A percentile compares a stretch with the other conserved stretches of the same genome.
Conservation (phyloP, 2,888 invertebrate genomes). For the Idaea biselata region DNA sequence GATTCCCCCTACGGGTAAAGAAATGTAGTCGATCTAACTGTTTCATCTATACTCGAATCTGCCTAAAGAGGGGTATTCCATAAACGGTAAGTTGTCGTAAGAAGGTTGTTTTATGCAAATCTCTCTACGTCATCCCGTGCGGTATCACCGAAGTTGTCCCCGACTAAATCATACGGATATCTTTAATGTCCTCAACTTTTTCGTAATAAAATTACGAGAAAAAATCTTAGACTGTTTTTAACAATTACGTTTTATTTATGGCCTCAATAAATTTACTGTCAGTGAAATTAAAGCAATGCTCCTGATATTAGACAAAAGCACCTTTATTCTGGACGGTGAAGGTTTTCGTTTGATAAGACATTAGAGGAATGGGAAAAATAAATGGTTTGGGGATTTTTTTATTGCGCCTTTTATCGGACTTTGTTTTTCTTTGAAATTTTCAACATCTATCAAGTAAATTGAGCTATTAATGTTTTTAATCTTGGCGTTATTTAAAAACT, state of each 20-base stretch:
- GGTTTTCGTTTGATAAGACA: constrained; percentile 34
- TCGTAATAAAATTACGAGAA: constrained; percentile 70
- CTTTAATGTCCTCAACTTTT: constrained; percentile 64
- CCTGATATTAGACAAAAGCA: constrained; percentile 52
- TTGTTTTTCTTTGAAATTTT: constrained; percentile 11
- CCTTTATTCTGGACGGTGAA: constrained; percentile 53
- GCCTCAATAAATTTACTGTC: constrained; percentile 68
- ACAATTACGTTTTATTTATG: constrained; percentile 74
- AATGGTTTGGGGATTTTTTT: constrained; percentile 22
- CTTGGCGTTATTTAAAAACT: not conserved
- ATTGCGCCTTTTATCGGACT: constrained; percentile 21
- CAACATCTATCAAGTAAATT: constrained; percentile 7
- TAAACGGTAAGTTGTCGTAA: not conserved
- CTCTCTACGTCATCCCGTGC: constrained; percentile 54
- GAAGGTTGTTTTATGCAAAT: constrained; percentile 1
- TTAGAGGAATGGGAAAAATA: constrained; percentile 27
- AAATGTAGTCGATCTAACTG: not conserved
- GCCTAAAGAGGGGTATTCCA: not conserved
- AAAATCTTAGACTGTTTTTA: constrained; percentile 66
- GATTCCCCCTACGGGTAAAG: too few relatives aligned
- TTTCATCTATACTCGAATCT: not conserved
- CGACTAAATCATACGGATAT: constrained; percentile 54
- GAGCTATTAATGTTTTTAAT: constrained; percentile 5
- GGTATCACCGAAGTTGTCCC: constrained; percentile 53
- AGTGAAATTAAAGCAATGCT: constrained; percentile 58